Evolutionary conservation across 2,797 vertebrate species (phyloP), one percentile per base, ranked within the genome.

Genomic region (Rhinophrynus dorsalis): DNA sequence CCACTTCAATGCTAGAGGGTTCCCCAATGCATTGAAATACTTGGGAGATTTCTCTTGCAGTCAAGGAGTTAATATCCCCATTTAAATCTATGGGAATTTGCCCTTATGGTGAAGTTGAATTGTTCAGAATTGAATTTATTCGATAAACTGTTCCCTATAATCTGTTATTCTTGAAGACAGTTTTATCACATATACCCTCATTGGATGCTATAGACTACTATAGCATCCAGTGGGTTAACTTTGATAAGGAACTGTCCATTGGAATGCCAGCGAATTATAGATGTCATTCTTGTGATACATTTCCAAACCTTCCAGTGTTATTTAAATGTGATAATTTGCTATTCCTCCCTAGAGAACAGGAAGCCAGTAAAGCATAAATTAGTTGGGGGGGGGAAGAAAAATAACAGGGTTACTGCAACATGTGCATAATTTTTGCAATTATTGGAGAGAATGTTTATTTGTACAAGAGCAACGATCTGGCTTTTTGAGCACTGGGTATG

Each of bases 391-490:
- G 77, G 35, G 72, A 33, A 78, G 61, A 74, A 82, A 82, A 74
- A 79, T 67, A 68, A 81, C 37, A 69, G 62, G 78, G 61, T 74
- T 78, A 67, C 72, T 74, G 67, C 82, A 81, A 65, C 83, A 67
- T n/a, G 67, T 76, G 67, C 68, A 27, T 44, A 42, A 78, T 82
- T 85, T 80, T 60, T 79, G 75, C 75, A 84, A 75, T 68, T 69
- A 64, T 75, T 75, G 58, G 54, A 75, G 66, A 67, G 72, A 83
- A 82, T 45, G 69, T 68, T 55, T 74, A 73, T 76, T 78, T 74
- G 37, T 32, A 6, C 63, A 73, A 75, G 77, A 69, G 75, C 56
- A 71, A 75, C 81, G 27, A 40, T 17, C 40, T 74, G 30, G 77
- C 75, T 75, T 74, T 54, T 23, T 61, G 73, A 78, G 62, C 15